Evolutionary conservation across 2,113 vertebrate species (phyloP), one percentile per base, ranked within the genome.

Genomic region (Rhea pennata): DNA sequence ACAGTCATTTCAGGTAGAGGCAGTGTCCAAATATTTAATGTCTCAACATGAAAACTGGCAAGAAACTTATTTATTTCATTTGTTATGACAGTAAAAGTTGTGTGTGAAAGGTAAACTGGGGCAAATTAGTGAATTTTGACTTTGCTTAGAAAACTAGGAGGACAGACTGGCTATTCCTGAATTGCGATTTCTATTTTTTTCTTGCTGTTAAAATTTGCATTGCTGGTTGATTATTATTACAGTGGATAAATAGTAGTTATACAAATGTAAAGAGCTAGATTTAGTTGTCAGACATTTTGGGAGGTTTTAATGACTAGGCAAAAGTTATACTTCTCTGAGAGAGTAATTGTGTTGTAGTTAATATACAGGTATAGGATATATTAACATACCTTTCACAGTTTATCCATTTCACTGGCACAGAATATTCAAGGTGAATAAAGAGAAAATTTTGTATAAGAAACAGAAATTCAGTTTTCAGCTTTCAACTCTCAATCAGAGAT

Each of bases 91-190:
- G 26, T 69, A 69, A 72, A 90, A 90, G 15, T 36, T 54, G 61
- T 0, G 1, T 1, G 0, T 65, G n/a, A 65, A 87, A 65, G 15
- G 13, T 83, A 9, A 72, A 69, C 31, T 31, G 15, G 11, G 17
- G 40, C 17, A 33, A 84, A 74, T 44, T 12, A 67, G 14, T 65
- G 21, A 61, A 39, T 75, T 90, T 87, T 78, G 23, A 67, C n/a
- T 14, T 51, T 79, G 9, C 17, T 27, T 22, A 6, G 77, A 27
- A 61, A 78, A 69, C n/a, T 54, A 9, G 27, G 29, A 81, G 79
- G 24, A n/a, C 9, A 61, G 27, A 7, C 36, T 76, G 58, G 6
- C 51, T 54, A 12, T 83, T 71, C 6, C 65, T 92, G 16, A 12
- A 12, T 12, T 87, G 23, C 46, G 14, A 39, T 69, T 78, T 69